Evolutionary conservation across 2,113 vertebrate species (phyloP).

Genomic region (Myrmophylax atrothorax): DNA sequence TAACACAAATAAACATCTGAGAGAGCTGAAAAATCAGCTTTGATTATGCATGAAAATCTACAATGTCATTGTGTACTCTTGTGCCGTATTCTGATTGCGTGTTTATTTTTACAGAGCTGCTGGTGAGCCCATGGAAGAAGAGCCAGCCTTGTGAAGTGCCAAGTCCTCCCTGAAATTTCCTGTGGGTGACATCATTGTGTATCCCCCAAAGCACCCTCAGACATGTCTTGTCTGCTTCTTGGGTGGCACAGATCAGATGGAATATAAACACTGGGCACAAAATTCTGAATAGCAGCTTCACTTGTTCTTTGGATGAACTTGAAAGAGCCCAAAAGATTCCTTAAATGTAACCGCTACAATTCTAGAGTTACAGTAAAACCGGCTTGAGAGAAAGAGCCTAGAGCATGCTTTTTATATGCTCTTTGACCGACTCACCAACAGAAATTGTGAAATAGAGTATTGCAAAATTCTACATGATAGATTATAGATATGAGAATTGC

Average conservation of each 20-base stretch:
- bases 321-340: conserved; percentile 77
- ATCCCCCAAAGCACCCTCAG: conserved; percentile 86
- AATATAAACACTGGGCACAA: conserved; percentile 85
- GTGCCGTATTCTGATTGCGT: conserved; percentile 93
- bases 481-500: conserved; percentile 52
- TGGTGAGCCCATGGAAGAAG: conserved; percentile 89
- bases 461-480: conserved; percentile 53
- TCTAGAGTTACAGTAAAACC: conserved; percentile 78
- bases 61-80: conserved; percentile 94
- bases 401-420: conserved; percentile 67
- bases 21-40: conserved; percentile 92
- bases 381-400: conserved; percentile 67
- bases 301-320: conserved; percentile 81
- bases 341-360: conserved; percentile 73
- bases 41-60: conserved; percentile 94
- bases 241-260: conserved; percentile 89
- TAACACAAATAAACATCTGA: conserved; percentile 96
- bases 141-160: conserved; percentile 89
- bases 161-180: conserved; percentile 88
- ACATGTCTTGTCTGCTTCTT: conserved; percentile 92
- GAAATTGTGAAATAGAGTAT: conserved; percentile 56
- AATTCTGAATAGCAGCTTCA: conserved; percentile 80
- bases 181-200: conserved; percentile 97
- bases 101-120: conserved; percentile 95
- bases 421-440: conserved; percentile 63